Evolutionary conservation across 2,113 vertebrate genomes (phyloP).

Genomic region (Ciconia maguari): DNA sequence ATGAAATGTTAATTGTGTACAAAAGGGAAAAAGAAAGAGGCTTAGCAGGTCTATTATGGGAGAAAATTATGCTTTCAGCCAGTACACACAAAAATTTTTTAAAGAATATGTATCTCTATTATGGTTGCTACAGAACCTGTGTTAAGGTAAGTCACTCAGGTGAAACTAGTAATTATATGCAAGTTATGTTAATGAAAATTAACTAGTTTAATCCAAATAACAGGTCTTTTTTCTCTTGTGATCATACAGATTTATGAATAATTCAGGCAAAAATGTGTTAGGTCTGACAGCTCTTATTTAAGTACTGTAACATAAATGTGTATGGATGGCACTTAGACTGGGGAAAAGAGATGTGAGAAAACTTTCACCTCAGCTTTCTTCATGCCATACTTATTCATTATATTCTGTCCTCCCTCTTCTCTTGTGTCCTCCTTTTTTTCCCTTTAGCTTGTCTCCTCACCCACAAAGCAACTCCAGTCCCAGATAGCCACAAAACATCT

Average conservation of each 20-base stretch:
- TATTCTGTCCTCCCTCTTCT: background rate
- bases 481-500: background rate
- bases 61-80: constrained; percentile 27
- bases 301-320: constrained; percentile 11
- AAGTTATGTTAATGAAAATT: constrained; percentile 58
- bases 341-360: constrained; percentile 11
- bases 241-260: constrained; percentile 14
- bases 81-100: background rate
- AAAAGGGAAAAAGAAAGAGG: background rate
- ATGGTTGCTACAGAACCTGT: background rate
- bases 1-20: constrained; percentile 48
- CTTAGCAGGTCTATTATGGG: background rate
- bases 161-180: constrained; percentile 60
- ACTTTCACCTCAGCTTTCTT: constrained; percentile 16
- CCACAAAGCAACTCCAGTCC: background rate
- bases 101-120: constrained; percentile 14
- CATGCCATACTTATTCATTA: background rate
- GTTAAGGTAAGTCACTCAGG: constrained; percentile 1
- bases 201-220: constrained; percentile 21
- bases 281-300: constrained; percentile 35
- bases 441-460: background rate
- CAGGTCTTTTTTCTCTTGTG: background rate
- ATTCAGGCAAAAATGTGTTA: constrained; percentile 22
- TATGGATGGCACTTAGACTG: background rate
- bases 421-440: background rate